Percentiles rank a stretch among this genome's conserved stretches.
Evolutionary conservation across 1,140 invertebrate species (phyloP).

Genomic region (Copidosoma floridanum): DNA sequence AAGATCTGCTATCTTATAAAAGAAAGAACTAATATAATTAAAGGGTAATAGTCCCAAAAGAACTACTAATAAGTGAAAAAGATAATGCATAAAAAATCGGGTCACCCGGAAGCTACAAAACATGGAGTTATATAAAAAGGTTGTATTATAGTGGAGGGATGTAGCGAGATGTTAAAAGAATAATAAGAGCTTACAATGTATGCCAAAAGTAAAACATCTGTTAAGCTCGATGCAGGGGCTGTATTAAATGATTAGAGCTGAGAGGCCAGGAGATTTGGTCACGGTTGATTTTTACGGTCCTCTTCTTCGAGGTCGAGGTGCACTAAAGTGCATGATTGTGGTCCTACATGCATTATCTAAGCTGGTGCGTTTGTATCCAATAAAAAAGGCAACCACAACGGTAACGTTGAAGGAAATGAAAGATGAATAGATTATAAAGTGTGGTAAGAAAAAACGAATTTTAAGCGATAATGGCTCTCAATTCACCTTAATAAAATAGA

Average conservation of each 20-base stretch:
- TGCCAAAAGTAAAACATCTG: background rate
- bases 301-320: background rate
- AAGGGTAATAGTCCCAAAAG: background rate
- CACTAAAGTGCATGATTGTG: conserved; percentile 8
- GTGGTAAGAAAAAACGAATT: conserved; percentile 3
- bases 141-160: background rate
- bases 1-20: background rate
- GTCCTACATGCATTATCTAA: conserved; percentile 15
- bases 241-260: background rate
- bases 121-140: background rate
- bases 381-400: background rate
- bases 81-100: conserved; percentile 32
- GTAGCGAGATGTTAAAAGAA: conserved; percentile 12
- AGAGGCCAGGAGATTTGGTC: background rate
- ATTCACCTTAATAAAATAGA: conserved; percentile 19
- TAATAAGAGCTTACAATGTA: conserved; percentile 8
- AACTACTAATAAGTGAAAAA: background rate
- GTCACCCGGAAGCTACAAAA: conserved; percentile 30
- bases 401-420: background rate
- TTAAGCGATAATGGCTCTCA: conserved; percentile 26
- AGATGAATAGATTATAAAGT: background rate
- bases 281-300: conserved; percentile 9
- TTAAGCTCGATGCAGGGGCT: background rate
- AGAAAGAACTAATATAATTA: background rate
- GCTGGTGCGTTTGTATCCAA: background rate